Evolutionary conservation across 2,888 invertebrate species (phyloP).

Genomic region (Sinhomidia bicolor): DNA sequence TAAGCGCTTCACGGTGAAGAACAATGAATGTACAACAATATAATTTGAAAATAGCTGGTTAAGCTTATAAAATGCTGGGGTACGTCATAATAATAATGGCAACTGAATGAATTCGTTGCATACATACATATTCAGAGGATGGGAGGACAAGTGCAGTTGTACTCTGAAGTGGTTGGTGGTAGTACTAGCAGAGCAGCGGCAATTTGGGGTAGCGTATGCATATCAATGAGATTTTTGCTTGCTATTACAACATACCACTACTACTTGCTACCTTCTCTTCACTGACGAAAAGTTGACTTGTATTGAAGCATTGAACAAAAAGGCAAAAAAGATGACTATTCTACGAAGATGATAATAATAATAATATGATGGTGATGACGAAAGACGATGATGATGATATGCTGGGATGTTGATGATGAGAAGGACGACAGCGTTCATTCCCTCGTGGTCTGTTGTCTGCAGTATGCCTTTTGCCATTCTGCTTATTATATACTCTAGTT

Average conservation of each 20-base stretch:
- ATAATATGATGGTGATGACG: not conserved
- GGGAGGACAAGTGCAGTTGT: slow-evolving; percentile 23
- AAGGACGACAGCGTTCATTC: slow-evolving; percentile 16
- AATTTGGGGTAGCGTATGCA: slow-evolving; percentile 3
- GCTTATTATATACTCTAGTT: slow-evolving; percentile 33
- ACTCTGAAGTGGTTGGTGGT: not conserved
- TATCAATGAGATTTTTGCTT: slow-evolving; percentile 33
- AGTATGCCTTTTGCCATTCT: not conserved
- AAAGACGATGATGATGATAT: not conserved
- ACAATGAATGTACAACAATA: slow-evolving; percentile 14
- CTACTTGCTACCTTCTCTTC: not conserved
- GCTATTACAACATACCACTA: not conserved
- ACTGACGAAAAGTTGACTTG: not conserved
- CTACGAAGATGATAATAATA: not conserved
- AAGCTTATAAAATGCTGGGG: slow-evolving; percentile 9
- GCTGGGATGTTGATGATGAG: not conserved
- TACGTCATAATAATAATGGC: slow-evolving; percentile 3
- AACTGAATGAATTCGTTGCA: not conserved
- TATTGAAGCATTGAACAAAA: slow-evolving; percentile 13
- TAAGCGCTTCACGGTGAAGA: slow-evolving; percentile 26
- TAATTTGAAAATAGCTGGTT: slow-evolving; percentile 27
- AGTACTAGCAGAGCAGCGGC: not conserved
- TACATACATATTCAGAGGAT: not conserved
- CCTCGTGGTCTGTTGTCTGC: slow-evolving; percentile 5
- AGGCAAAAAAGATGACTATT: not conserved